Base-by-base conservation (phyloP, 2,113 vertebrate genomes). In the Alces alces region DNA sequence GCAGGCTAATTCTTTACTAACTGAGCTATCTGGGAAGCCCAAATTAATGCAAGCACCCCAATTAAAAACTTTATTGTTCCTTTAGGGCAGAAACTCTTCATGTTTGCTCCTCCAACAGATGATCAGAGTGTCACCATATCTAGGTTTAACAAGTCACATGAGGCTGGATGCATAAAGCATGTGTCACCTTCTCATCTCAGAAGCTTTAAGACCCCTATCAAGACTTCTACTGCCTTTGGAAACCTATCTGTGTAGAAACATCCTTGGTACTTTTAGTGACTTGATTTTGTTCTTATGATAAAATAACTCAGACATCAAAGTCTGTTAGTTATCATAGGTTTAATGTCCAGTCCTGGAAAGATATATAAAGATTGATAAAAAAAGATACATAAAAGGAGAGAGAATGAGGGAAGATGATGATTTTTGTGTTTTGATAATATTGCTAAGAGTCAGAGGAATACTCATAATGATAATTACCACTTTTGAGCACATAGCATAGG, bases 391-490 rank as follows among this genome's bases (percentile, higher is more conserved):
- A 78, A 6, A 70, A 30, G 27, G 5, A 43, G 21, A 91, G 7
- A 7, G 6, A 70, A 10, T 19, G 28, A 91, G 23, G 39, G 61
- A 73, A 39, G 23, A 92, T 60, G 17, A 54, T 60, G 43, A 25
- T 17, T 36, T 96, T 64, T 94, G 30, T 70, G 33, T 47, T 7
- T 36, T 79, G 36, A 28, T 64, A 95, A 50, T 19, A 80, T 57
- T 50, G 89, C 45, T 94, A 89, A 57, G 95, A 64, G 23, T 54
- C 45, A 28, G 5, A 60, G 66, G 43, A 94, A 66, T 14, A 39
- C 3, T 66, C 36, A 17, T 21, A n/a, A 64, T 30, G 11, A 85
- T 88, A 58, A 94, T 93, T 55, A 76, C 14, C 76, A 13, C 78
- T 61, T 79, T 28, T 54, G 76, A 95, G 30, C 27, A 85, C 27